phyloP scores from a whole-genome alignment of 2,113 vertebrate genomes.

The Neodon shergylaensis region DNA sequence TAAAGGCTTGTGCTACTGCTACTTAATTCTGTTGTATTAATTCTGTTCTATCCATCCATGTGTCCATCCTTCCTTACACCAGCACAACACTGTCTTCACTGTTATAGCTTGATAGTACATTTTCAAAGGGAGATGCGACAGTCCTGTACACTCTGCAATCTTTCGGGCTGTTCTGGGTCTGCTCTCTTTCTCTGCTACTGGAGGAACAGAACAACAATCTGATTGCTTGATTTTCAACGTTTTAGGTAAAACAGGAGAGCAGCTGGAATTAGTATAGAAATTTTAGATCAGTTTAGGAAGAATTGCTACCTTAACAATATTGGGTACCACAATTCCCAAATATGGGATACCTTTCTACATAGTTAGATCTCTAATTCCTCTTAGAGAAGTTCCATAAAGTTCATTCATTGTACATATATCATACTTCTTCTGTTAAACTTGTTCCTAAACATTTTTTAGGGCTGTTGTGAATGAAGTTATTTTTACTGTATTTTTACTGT shows the following conservation, averaged over 20 bases:
- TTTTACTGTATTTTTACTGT: conserved; percentile 24
- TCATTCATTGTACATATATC: background rate
- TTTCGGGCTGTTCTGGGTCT: background rate
- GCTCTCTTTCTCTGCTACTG: background rate
- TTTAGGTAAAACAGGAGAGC: background rate
- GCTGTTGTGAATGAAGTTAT: background rate
- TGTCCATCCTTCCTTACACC: background rate
- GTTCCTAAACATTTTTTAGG: conserved; percentile 19
- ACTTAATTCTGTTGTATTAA: background rate
- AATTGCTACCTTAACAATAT: background rate
- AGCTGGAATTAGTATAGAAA: background rate
- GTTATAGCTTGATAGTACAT: background rate
- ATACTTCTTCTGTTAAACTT: background rate
- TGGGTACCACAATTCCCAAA: background rate
- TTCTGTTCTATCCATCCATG: background rate
- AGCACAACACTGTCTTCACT: background rate
- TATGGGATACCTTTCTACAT: background rate
- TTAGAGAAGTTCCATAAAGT: background rate
- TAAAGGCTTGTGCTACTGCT: background rate
- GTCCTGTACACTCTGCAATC: background rate
- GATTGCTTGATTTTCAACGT: background rate
- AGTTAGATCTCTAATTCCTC: background rate
- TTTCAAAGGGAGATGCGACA: conserved; percentile 27
- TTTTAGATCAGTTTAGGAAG: background rate
- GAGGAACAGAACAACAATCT: background rate